Base-by-base conservation (phyloP, 2,797 vertebrate genomes). In the Mionectes olivaceus region DNA sequence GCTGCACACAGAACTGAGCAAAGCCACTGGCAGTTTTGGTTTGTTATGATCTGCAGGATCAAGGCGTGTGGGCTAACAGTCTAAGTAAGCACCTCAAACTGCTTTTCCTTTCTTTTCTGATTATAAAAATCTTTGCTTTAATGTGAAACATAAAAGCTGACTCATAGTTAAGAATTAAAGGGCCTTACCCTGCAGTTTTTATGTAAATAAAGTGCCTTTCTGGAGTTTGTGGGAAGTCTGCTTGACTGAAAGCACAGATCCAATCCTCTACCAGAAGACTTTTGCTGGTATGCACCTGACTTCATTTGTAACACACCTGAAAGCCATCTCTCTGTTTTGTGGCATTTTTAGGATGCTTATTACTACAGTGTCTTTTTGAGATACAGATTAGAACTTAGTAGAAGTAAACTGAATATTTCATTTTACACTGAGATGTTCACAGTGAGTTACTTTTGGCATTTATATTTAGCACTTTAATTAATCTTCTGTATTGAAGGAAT, bases 131-230 rank as follows among this genome's bases (percentile, higher is more conserved):
- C 63, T 79, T 83, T 33, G 11, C 84, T 90, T 93, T 82, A 70
- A 83, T 76, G 37, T 28, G 60, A 76, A 92, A 79, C 55, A 33
- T 56, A 95, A 95, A 94, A 94, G 94, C 95, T 96, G 96, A 97
- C 94, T 97, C 94, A 96, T 93, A 93, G 44, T 82, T 95, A 86
- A 90, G 69, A 90, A 86, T 82, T 81, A 67, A 92, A 90, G 55
- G 56, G 63, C 92, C 87, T 89, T 87, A 46, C 25, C 28, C 28
- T 79, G 61, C 69, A 56, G 56, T 65, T 90, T 80, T 93, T 55
- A 50, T 61, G 82, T 73, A 49, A 91, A 89, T 69, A 75, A 73
- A 76, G 52, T 78, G n/a, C 33, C 49, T 83, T 76, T 74, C 70
- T 86, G 47, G 92, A 97, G 91, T 96, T 81, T 60, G 52, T 60